These are phyloP conservation scores for Sinhomidia bicolor DNA, from an alignment of 2,888 invertebrate genomes.

Conservation along the genomic window DNA sequence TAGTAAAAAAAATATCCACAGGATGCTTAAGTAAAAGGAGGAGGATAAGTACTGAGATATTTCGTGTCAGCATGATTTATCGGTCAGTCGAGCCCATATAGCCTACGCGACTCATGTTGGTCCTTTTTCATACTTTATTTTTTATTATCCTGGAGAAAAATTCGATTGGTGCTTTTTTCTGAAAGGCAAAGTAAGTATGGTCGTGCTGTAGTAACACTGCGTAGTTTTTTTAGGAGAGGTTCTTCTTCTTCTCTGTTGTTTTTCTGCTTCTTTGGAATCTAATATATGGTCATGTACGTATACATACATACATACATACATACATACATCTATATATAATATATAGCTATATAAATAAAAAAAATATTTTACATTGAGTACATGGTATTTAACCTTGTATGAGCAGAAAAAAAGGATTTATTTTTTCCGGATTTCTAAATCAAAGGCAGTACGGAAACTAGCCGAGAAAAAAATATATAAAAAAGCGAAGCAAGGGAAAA, in stretches of 20 bases:
- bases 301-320: background rate
- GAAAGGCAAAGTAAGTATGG: background rate
- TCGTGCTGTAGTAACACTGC: background rate
- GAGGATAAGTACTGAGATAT: conserved; percentile 76
- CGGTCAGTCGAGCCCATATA: conserved; percentile 73
- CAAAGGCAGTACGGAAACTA: conserved; percentile 17
- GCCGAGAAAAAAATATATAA: background rate
- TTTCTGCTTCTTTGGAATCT: background rate
- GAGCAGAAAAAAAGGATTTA: background rate
- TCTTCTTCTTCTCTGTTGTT: background rate
- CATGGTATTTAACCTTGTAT: conserved; percentile 37
- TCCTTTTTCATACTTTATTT: conserved; percentile 62
- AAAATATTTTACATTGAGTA: background rate
- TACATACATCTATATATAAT: no score
- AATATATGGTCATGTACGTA: background rate
- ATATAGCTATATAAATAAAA: no score
- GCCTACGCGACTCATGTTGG: conserved; percentile 46
- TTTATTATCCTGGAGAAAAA: conserved; percentile 38
- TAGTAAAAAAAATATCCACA: conserved; percentile 26
- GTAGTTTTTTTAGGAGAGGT: background rate
- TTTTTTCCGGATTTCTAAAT: conserved; percentile 19
- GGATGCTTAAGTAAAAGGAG: conserved; percentile 29
- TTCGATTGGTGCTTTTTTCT: conserved; percentile 3
- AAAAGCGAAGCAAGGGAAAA: background rate
- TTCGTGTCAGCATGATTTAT: conserved; percentile 79